Base-by-base conservation (phyloP, 2,888 invertebrate genomes). In the Leptura quadrifasciata region DNA sequence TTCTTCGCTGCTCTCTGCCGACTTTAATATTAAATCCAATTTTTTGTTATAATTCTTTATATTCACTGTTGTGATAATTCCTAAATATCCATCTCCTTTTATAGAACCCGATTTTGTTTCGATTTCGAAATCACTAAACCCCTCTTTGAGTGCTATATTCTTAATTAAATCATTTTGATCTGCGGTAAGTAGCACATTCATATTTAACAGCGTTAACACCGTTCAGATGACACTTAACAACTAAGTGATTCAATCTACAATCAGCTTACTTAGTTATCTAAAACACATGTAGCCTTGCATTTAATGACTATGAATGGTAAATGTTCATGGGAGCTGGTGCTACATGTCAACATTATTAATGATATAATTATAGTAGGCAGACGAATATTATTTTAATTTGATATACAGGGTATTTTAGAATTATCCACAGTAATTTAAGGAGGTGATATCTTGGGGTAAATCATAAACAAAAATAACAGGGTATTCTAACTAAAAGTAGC, bases 21-120 rank as follows among this genome's bases (percentile, higher is more conserved):
- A 8, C 58, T 69, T 69, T 69, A 69, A 10, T 47, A 69, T 69
- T 12, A 69, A 39, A 15, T 60, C 18, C 17, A 69, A 58, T 20
- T 58, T 58, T 21, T 69, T 35, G 3, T 31, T 9, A 17, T 17
- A 9, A 18, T 54, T 18, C n/a, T 21, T 69, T n/a, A 69, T 21
- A 21, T 35, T 60, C 12, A 69, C 47, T 4, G 58, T 57, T 69
- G 39, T 20, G 17, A 69, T 60, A 20, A 57, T 69, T 5, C 69
- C 58, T 21, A 69, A 21, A 21, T 39, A 58, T 20, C 69, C 69
- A 21, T 57, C 58, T 21, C 69, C 69, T 47, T 35, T 57, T 12
- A 24, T 15, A 15, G 69, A 69, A 15, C 39, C 39, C 21, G 58
- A 35, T 58, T 47, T 39, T 2, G 39, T 58, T 60, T 60, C 58